Evolutionary conservation across 2,113 vertebrate genomes (phyloP), one percentile per base, ranked within the genome.

Genomic region (Ailuropoda melanoleuca): DNA sequence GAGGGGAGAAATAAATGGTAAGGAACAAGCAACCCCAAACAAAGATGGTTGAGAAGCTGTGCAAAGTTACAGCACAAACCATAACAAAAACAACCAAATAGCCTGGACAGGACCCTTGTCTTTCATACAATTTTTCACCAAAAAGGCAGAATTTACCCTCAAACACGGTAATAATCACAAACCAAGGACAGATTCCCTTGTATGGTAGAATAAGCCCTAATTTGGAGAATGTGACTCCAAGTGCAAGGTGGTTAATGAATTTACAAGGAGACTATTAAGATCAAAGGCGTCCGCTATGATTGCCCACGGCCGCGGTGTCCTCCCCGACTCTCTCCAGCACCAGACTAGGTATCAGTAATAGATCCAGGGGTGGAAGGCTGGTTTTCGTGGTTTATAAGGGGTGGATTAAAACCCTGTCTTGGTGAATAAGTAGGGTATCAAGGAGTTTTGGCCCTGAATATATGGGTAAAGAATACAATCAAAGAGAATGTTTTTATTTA

Each of bases 241-340:
- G 31, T 0, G 7, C 80, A 81, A 37, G 23, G 26, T 29, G 48
- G 34, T 26, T 64, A 8, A 50, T 7, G 29, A 24, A 34, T 37
- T 48, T 8, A 4, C 53, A 26, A 11, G 48, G n/a, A 26, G n/a
- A 75, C 11, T 2, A 4, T 17, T 8, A 10, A 48, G 70, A 17
- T 37, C 58, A 56, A 26, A 29, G 15, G 14, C 0, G 0, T 13
- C 58, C 7, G 7, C n/a, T 23, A 1, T 8, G 56, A 4, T 0
- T 21, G 2, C 23, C 78, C 23, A 0, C 0, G 11, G 48, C 21
- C 56, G 11, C 0, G 6, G 17, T 37, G 2, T 12, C 56, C 50
- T 6, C 31, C 9, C 19, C 39, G n/a, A 21, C 29, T 77, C n/a
- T 34, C 39, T 48, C 31, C 34, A 34, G 29, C 18, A 9, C 31